Percentiles rank a stretch among this genome's conserved stretches.
These are phyloP conservation scores for Ochropleura plecta DNA, from an alignment of 2,888 invertebrate species.

Conservation along the genomic window DNA sequence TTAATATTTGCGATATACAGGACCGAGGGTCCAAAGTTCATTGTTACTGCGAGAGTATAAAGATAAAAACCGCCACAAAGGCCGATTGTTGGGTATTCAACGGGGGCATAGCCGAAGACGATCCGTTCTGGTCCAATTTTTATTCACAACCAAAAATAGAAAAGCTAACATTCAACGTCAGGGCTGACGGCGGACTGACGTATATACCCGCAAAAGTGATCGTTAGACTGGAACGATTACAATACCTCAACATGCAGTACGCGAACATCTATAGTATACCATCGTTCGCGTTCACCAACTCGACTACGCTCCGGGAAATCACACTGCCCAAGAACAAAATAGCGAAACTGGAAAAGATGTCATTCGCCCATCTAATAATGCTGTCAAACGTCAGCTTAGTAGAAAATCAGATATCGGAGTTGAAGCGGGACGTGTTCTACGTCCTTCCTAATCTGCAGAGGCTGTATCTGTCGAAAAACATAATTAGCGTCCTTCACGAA, in stretches of 20 bases:
- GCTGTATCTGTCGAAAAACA: slow-evolving; percentile 96
- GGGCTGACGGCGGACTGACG: slow-evolving; percentile 92
- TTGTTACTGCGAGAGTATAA: slow-evolving; percentile 92
- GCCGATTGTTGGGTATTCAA: slow-evolving; percentile 95
- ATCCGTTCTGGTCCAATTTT: slow-evolving; percentile 94
- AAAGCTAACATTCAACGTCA: slow-evolving; percentile 93
- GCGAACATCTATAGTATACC: slow-evolving; percentile 93
- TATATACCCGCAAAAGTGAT: slow-evolving; percentile 94
- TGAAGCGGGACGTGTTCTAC: slow-evolving; percentile 94
- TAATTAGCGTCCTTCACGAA: slow-evolving; percentile 95
- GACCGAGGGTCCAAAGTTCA: slow-evolving; percentile 90
- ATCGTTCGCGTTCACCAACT: slow-evolving; percentile 94
- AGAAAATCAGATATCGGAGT: slow-evolving; percentile 94
- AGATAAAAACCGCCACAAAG: slow-evolving; percentile 91
- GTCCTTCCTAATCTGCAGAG: slow-evolving; percentile 93
- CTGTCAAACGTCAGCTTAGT: slow-evolving; percentile 93
- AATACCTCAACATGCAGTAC: slow-evolving; percentile 93
- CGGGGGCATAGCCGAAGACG: slow-evolving; percentile 92
- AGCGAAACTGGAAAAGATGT: slow-evolving; percentile 92
- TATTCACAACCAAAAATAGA: slow-evolving; percentile 93
- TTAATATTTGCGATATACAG: slow-evolving; percentile 91
- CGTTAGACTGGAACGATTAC: slow-evolving; percentile 92
- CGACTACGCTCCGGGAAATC: slow-evolving; percentile 93
- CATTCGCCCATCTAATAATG: slow-evolving; percentile 94
- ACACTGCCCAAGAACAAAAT: slow-evolving; percentile 94